Base-by-base conservation (phyloP, 2,113 vertebrate species). In the Motacilla tschutschensis region DNA sequence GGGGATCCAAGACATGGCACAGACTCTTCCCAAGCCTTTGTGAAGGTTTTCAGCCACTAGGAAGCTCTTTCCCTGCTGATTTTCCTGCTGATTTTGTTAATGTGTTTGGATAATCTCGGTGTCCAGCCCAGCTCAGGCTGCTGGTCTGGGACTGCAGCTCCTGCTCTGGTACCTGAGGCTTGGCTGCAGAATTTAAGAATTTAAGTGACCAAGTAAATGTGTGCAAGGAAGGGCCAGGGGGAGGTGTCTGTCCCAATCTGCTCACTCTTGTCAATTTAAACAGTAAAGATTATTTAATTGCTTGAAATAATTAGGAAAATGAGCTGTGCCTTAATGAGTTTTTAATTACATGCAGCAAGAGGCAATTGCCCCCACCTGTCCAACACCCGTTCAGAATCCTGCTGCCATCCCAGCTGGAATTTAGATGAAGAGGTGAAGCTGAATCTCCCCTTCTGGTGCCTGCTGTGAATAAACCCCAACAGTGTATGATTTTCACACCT, bases 301-400 rank as follows among this genome's bases (percentile, higher is more conserved):
- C 80, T 88, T 88, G 62, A 80, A 92, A 77, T 85, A 85, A 93
- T 59, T 80, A 93, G 66, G 79, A 70, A 71, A 91, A 80, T 47
- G 77, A 91, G 70, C 74, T 83, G 36, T 63, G 53, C 77, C 75
- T 85, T 91, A 91, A 87, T 78, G 83, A 85, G 86, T 60, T 89
- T 88, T 83, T 89, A 93, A 91, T 85, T 93, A 78, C 90, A 29
- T 70, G 62, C 58, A 59, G 70, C 36, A 59, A 76, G 74, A 80
- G 31, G 67, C 1, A 0, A 44, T 83, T 92, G 80, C 62, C 86
- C 79, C 35, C 48, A 77, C 65, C 62, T 81, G 53, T 88, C 83
- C 70, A 36, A 87, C 72, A 63, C 24, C 76, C 51, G 6, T 43
- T 92, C 25, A 14, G 66, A 70, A 38, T 43, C 60, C 63, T 79